phyloP scores from a whole-genome alignment of 2,888 invertebrate species.

The Lasioglossum zephyrum region DNA sequence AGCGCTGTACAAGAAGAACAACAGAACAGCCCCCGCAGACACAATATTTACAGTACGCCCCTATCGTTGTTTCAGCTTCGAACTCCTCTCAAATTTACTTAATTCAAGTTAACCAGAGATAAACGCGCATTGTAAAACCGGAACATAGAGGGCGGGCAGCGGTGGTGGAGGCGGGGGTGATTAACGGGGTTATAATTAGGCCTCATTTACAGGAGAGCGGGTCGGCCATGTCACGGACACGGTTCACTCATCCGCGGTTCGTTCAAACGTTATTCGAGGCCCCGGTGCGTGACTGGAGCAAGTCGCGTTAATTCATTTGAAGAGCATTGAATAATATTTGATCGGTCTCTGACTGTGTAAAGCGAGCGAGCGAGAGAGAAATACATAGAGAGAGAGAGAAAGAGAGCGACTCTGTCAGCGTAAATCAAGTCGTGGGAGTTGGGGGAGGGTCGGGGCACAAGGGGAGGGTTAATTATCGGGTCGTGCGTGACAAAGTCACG shows the following conservation, averaged over 20 bases:
- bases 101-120: slow-evolving; percentile 38
- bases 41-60: slow-evolving; percentile 11
- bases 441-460: neutral
- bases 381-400: neutral
- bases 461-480: slow-evolving; percentile 19
- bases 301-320: slow-evolving; percentile 22
- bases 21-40: neutral
- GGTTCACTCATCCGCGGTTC: slow-evolving; percentile 35
- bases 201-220: slow-evolving; percentile 19
- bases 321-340: slow-evolving; percentile 19
- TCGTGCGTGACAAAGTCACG: slow-evolving; percentile 19
- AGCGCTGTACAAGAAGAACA: neutral
- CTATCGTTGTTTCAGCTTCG: slow-evolving; percentile 11
- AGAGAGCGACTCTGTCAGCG: neutral
- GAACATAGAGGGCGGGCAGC: neutral
- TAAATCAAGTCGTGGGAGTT: neutral
- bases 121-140: slow-evolving; percentile 48
- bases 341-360: slow-evolving; percentile 9
- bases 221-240: slow-evolving; percentile 17
- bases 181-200: slow-evolving; percentile 56
- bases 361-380: neutral
- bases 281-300: slow-evolving; percentile 33
- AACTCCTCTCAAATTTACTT: slow-evolving; percentile 32
- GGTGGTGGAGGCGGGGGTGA: neutral
- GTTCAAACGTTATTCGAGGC: slow-evolving; percentile 57